phyloP scores from a whole-genome alignment of 2,113 vertebrate genomes.

The Tricholaema leucomelas region DNA sequence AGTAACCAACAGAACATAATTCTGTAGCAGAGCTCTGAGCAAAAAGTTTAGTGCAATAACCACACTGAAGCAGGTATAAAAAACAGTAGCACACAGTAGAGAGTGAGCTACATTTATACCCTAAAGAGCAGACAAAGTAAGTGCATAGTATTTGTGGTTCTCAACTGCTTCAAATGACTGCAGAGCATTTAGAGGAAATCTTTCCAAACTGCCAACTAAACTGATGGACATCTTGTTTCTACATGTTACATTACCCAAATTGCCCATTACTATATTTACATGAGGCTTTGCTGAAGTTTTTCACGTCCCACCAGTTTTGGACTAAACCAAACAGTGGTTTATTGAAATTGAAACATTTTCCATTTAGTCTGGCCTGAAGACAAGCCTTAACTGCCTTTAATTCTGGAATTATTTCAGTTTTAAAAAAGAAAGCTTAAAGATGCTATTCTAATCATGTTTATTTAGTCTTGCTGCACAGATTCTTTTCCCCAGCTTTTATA shows the following conservation, averaged over 20 bases:
- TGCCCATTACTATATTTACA: constrained; percentile 63
- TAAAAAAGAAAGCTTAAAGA: neutral
- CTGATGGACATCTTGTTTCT: constrained; percentile 54
- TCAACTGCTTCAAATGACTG: constrained; percentile 36
- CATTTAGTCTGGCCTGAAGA: constrained; percentile 30
- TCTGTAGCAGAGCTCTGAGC: neutral
- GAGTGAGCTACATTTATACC: neutral
- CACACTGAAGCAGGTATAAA: neutral
- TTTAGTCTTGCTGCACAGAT: neutral
- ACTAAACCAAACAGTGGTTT: constrained; percentile 27
- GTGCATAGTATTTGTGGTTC: constrained; percentile 12
- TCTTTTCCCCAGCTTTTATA: constrained; percentile 55
- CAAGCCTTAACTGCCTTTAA: constrained; percentile 17
- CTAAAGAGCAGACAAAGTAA: constrained; percentile 1
- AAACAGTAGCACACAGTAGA: neutral
- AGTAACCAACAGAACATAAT: neutral
- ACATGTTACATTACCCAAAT: constrained; percentile 52
- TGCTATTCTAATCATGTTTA: neutral
- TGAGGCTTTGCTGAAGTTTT: constrained; percentile 58
- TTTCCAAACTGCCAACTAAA: constrained; percentile 54
- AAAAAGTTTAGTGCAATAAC: neutral
- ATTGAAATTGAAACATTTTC: constrained; percentile 49
- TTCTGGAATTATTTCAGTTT: neutral
- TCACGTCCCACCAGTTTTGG: constrained; percentile 52
- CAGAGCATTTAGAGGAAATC: constrained; percentile 32